These are phyloP conservation scores for Dunckerocampus dactyliophorus DNA, from an alignment of 2,113 vertebrate species.

Conservation along the genomic window DNA sequence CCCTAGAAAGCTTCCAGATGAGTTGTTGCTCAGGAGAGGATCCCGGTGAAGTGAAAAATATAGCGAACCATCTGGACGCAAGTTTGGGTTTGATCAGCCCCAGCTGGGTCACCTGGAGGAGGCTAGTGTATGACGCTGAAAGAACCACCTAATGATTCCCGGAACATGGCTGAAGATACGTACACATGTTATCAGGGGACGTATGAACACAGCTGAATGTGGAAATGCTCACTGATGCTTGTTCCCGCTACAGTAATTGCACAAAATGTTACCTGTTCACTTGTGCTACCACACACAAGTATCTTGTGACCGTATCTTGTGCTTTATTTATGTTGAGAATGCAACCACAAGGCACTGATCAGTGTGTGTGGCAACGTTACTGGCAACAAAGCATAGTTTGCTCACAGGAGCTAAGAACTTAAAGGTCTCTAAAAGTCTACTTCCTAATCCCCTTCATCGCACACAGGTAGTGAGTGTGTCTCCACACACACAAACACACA, in stretches of 20 bases:
- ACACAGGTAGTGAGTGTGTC: background rate
- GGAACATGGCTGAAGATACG: background rate
- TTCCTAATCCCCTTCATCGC: constrained; percentile 10
- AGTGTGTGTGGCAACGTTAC: background rate
- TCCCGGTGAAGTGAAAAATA: background rate
- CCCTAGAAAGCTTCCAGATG: constrained; percentile 5
- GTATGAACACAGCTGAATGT: background rate
- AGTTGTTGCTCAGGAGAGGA: background rate
- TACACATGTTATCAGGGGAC: background rate
- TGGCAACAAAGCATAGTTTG: constrained; percentile 12
- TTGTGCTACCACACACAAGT: background rate
- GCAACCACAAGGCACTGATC: background rate
- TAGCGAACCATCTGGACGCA: constrained; percentile 1
- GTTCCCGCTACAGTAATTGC: background rate
- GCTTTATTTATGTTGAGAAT: background rate
- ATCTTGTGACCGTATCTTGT: too few relatives aligned
- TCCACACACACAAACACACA: constrained; percentile 25
- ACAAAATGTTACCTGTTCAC: background rate
- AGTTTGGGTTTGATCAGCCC: background rate
- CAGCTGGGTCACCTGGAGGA: constrained; percentile 1
- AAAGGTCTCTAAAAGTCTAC: constrained; percentile 13
- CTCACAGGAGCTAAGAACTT: constrained; percentile 14
- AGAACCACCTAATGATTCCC: background rate
- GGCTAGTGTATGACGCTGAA: background rate
- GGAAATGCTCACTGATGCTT: background rate